Base-by-base conservation (phyloP, 2,888 invertebrate species). In the Holacanthella duospinosa region DNA sequence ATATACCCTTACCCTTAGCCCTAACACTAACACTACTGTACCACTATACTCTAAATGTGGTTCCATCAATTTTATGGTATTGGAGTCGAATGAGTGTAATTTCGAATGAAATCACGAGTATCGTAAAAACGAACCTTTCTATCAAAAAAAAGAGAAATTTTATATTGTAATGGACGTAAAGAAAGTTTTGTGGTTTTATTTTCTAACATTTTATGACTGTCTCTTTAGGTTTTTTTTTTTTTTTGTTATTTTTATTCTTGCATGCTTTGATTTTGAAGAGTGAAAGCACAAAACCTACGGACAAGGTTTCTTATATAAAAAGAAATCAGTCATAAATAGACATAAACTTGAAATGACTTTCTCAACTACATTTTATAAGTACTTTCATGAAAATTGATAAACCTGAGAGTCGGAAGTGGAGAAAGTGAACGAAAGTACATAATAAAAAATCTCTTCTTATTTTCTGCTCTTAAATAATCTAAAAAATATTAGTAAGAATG, bases 331-430 rank as follows among this genome's bases (percentile, higher is more conserved):
- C 36, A 36, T 36, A 36, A 36, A 36, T 36, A 36, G 36, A 36
- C 36, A 36, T 36, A 36, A 36, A 12, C 36, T 36, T 16, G 16
- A 36, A 36, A 36, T 16, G 36, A 12, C 36, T 36, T 16, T 36
- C 36, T 36, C 36, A 12, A 6, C 36, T 16, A 12, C 9, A 12
- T 16, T 6, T 36, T 16, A 36, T 36, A 12, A n/a, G 9, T 36
- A 16, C 6, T 67, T 55, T 55, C 61, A 61, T 59, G 43, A 44
- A 64, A 65, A 64, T 63, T 61, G 63, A 63, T 66, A 65, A 62
- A 64, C 56, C 63, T 43, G 55, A 16, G 54, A 36, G 63, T 43
- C 29, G 55, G 60, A 48, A 54, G 25, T 29, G 59, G 26, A 36
- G 16, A 36, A 36, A 36, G 36, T 16, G 16, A 16, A 36, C 6